Evolutionary conservation across 1,140 invertebrate genomes (phyloP).

Genomic region (Diorhabda sublineata): DNA sequence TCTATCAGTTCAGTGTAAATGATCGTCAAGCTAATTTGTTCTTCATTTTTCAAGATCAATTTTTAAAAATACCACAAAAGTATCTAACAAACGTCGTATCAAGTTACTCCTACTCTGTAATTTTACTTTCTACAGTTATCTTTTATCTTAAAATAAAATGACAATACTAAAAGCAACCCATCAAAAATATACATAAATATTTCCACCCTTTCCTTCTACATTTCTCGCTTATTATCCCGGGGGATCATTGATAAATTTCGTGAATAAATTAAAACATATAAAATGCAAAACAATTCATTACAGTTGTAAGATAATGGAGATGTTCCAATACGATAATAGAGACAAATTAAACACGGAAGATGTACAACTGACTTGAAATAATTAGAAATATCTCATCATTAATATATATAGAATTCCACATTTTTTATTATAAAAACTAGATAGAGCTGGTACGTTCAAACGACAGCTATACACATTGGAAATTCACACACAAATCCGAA

Average conservation of each 20-base stretch:
- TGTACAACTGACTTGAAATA: no score
- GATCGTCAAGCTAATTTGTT: no score
- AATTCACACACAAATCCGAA: no score
- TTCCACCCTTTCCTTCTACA: constrained; percentile 8
- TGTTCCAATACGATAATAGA: background rate
- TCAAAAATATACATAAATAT: constrained; percentile 16
- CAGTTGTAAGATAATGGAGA: constrained; percentile 7
- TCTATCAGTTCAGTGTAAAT: no score
- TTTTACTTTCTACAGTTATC: background rate
- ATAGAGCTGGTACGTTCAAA: no score
- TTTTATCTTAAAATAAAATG: constrained; percentile 1
- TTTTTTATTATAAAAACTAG: no score
- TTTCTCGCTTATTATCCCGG: constrained; percentile 8
- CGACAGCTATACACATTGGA: no score
- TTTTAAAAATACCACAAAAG: no score
- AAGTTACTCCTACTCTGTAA: background rate
- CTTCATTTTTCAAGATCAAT: no score
- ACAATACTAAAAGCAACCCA: background rate
- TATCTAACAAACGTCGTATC: no score
- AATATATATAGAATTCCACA: no score
- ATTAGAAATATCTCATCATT: no score
- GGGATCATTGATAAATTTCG: constrained; percentile 8
- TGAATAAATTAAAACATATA: constrained; percentile 13
- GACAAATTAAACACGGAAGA: background rate
- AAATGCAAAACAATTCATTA: constrained; percentile 5